Percentiles rank a stretch among this genome's conserved stretches.
Evolutionary conservation across 2,113 vertebrate genomes (phyloP).

Genomic region (Hydrolagus affinis): DNA sequence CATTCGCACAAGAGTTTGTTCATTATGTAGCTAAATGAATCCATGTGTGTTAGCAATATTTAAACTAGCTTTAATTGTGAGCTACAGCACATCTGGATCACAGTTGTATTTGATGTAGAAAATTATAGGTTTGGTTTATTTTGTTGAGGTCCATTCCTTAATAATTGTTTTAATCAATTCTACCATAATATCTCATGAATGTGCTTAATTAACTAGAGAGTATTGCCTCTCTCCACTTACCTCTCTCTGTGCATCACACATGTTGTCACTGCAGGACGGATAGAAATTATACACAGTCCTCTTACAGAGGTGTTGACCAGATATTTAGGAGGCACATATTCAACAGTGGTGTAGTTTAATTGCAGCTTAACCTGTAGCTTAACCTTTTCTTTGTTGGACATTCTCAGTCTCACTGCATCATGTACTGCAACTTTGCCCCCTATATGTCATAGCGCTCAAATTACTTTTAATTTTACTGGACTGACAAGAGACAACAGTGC

Average conservation of each 20-base stretch:
- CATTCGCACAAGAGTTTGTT: neutral
- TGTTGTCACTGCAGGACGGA: too few relatives aligned
- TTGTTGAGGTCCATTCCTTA: neutral
- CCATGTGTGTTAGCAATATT: neutral
- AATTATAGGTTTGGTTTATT: neutral
- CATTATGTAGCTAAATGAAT: neutral
- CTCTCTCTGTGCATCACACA: neutral
- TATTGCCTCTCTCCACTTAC: neutral
- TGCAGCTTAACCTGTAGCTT: neutral
- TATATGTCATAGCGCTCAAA: neutral
- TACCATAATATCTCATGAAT: neutral
- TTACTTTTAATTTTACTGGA: neutral
- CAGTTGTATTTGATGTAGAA: neutral
- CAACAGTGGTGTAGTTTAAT: neutral
- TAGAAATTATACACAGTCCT: neutral
- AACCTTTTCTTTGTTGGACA: too few relatives aligned
- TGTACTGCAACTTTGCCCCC: neutral
- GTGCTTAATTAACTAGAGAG: constrained; percentile 7
- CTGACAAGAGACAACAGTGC: neutral
- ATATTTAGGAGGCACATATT: neutral
- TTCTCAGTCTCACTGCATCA: too few relatives aligned
- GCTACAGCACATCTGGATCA: neutral
- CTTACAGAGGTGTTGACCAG: neutral
- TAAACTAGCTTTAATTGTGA: neutral
- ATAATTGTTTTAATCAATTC: neutral